Percentiles rank a stretch among this genome's conserved stretches.
phyloP scores from a whole-genome alignment of 2,888 invertebrate genomes.

The Napeogenes inachia region DNA sequence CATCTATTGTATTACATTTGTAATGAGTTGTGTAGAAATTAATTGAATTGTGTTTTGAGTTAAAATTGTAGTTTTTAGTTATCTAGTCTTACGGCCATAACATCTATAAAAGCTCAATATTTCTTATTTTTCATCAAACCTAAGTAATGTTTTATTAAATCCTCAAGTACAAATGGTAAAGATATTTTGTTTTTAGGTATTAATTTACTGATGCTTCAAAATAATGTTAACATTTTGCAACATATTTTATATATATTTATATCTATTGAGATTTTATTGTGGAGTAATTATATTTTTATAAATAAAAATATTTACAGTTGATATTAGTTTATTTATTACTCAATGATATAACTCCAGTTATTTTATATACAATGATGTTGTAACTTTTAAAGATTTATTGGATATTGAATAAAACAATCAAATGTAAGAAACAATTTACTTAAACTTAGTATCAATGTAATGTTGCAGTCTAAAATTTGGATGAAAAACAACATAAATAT shows the following conservation, averaged over 20 bases:
- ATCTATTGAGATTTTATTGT: slow-evolving; percentile 65
- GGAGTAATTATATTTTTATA: slow-evolving; percentile 61
- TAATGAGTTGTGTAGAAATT: not conserved
- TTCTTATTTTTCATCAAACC: not conserved
- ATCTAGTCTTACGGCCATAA: slow-evolving; percentile 3
- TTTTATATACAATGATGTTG: not conserved
- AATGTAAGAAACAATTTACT: slow-evolving; percentile 12
- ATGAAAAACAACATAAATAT: slow-evolving; percentile 10
- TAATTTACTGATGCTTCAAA: slow-evolving; percentile 38
- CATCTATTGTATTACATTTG: not conserved
- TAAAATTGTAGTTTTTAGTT: not conserved
- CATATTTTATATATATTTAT: slow-evolving; percentile 36
- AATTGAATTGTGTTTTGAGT: not conserved
- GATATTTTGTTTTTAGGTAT: slow-evolving; percentile 17
- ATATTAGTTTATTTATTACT: slow-evolving; percentile 8
- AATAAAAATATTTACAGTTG: slow-evolving; percentile 48
- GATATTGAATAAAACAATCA: slow-evolving; percentile 12
- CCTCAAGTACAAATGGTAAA: slow-evolving; percentile 42
- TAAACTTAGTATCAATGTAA: slow-evolving; percentile 16
- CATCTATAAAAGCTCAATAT: slow-evolving; percentile 1
- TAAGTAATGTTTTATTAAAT: slow-evolving; percentile 14
- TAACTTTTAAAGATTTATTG: slow-evolving; percentile 10
- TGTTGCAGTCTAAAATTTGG: slow-evolving; percentile 11
- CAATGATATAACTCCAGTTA: not conserved
- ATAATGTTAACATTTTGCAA: slow-evolving; percentile 44